Evolutionary conservation across 2,888 invertebrate species (phyloP).

Genomic region (Mythimna vitellina): DNA sequence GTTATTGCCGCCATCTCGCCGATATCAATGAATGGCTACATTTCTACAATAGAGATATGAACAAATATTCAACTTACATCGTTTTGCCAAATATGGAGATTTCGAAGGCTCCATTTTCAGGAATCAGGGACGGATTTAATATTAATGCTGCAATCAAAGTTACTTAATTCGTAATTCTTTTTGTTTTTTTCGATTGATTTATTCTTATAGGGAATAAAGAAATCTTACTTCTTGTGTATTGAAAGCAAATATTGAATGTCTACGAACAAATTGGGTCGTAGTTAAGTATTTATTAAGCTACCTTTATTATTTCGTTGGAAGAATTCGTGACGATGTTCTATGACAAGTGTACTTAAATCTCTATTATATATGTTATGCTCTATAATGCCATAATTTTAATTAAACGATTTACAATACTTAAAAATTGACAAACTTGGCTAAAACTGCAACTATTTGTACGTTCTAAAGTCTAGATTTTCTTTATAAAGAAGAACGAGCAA

Average conservation of each 20-base stretch:
- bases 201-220: conserved; percentile 16
- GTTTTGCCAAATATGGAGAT: conserved; percentile 15
- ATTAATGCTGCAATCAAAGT: conserved; percentile 22
- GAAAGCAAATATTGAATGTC: conserved; percentile 10
- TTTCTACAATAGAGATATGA: conserved; percentile 68
- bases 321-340: background rate
- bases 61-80: conserved; percentile 46
- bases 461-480: no score
- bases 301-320: background rate
- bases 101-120: background rate
- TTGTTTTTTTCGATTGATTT: conserved; percentile 9
- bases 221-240: background rate
- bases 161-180: background rate
- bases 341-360: no score
- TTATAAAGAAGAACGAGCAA: no score
- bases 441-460: no score
- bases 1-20: conserved; percentile 65
- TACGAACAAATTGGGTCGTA: background rate
- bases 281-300: background rate
- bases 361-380: no score
- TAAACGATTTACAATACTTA: no score
- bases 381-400: no score
- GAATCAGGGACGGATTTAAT: conserved; percentile 1
- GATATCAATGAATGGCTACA: conserved; percentile 67
- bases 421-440: no score